Evolutionary conservation across 2,113 vertebrate genomes (phyloP).

Genomic region (Theropithecus gelada): DNA sequence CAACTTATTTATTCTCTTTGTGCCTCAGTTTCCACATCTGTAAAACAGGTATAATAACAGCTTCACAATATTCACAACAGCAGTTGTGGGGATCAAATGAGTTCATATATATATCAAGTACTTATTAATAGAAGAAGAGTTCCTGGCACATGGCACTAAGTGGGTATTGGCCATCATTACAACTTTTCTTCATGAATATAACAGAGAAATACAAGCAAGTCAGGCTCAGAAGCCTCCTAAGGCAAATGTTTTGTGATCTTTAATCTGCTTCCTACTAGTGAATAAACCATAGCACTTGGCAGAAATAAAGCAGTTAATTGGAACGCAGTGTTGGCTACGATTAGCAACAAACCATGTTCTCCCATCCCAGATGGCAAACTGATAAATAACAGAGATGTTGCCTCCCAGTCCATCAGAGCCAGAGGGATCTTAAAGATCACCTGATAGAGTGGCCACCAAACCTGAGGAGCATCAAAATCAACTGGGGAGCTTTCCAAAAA

Average conservation of each 20-base stretch:
- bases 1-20: background rate
- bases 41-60: background rate
- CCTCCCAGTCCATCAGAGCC: background rate
- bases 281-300: constrained; percentile 54
- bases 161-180: background rate
- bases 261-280: constrained; percentile 42
- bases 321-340: constrained; percentile 19
- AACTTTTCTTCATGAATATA: background rate
- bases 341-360: constrained; percentile 9
- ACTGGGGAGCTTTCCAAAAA: background rate
- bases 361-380: background rate
- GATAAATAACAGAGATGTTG: background rate
- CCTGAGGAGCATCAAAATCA: background rate
- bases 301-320: constrained; percentile 45
- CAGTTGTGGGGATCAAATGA: background rate
- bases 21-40: background rate
- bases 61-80: background rate
- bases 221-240: background rate
- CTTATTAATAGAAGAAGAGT: background rate
- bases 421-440: background rate
- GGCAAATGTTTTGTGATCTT: constrained; percentile 27
- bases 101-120: background rate
- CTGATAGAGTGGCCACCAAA: background rate
- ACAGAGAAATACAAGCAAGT: background rate
- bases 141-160: background rate